phyloP scores from a whole-genome alignment of 2,888 invertebrate species.

The Apomyelois bistriatella region DNA sequence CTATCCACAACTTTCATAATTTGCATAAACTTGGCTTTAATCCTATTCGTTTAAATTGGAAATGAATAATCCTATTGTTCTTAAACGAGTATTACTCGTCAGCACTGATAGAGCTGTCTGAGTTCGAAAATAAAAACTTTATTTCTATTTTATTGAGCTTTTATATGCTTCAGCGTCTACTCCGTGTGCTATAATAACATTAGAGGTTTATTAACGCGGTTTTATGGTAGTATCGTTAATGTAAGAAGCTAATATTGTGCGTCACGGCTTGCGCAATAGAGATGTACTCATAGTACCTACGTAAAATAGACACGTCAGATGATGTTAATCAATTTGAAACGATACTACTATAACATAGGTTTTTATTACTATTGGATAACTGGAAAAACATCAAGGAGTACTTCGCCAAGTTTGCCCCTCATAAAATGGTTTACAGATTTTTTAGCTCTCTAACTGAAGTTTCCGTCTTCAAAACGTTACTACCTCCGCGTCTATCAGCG shows the following conservation, averaged over 20 bases:
- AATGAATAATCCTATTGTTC: conserved; percentile 6
- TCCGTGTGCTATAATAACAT: conserved; percentile 10
- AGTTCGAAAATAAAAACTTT: conserved; percentile 8
- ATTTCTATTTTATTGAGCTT: conserved; percentile 4
- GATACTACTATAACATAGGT: too few species aligned
- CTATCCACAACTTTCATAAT: conserved; percentile 8
- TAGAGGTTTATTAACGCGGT: conserved; percentile 5
- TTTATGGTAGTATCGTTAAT: conserved; percentile 14
- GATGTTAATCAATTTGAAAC: too few species aligned
- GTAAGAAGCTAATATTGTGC: conserved; percentile 11
- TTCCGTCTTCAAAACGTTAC: too few species aligned
- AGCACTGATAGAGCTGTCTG: conserved; percentile 1
- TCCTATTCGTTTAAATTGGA: conserved; percentile 1
- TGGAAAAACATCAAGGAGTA: too few species aligned
- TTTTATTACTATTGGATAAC: too few species aligned
- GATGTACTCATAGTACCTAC: background rate
- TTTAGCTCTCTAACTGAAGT: too few species aligned
- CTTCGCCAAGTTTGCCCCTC: too few species aligned
- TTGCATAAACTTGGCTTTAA: conserved; percentile 5
- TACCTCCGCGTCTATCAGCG: too few species aligned
- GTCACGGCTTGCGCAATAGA: conserved; percentile 4
- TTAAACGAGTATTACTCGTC: background rate
- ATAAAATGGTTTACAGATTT: too few species aligned
- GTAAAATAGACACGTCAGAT: too few species aligned
- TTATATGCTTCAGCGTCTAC: conserved; percentile 7